Evolutionary conservation across 2,113 vertebrate species (phyloP), one percentile per base, ranked within the genome.

Genomic region (Hyperopisus bebe): DNA sequence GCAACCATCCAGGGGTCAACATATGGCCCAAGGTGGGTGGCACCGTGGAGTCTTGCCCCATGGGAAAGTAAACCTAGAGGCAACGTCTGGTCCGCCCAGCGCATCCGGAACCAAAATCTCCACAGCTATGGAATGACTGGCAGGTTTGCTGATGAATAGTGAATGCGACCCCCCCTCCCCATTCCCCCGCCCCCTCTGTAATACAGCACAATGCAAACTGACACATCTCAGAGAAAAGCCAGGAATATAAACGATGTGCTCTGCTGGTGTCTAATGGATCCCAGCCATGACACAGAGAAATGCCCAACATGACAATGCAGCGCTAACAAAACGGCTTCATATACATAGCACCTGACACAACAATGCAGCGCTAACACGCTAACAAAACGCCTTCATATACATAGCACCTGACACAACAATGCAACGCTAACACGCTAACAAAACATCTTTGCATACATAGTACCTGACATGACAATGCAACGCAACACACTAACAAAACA

Each of bases 61-160:
- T 90, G 83, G 84, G 82, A 70, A 90, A 86, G 83, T 86, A 90
- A 89, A 90, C 84, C 11, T 39, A 85, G 48, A 44, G 88, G 35
- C 27, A 48, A 74, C 24, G 88, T 89, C 88, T 74, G 70, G 47
- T 17, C 88, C 89, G 39, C 53, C 89, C 31, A 48, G 50, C 24
- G 21, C 24, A 42, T 51, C 77, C 51, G 82, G 80, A 58, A 89
- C 50, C 80, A 13, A 48, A 50, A 80, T 39, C 51, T 24, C 31
- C 39, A 51, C 51, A 24, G 77, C 51, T 19, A 46, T 58, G 39
- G 50, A 66, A 51, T 89, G 89, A 89, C 35, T 89, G 89, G 83
- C 77, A 85, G 89, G 51, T 55, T 80, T 82, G 42, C 80, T 89
- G 80, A 89, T 62, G 80, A 89, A 62, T 55, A 85, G 51, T 46